These are phyloP conservation scores for Chlorospingus flavigularis DNA, from an alignment of 2,797 vertebrate species.

Conservation along the genomic window DNA sequence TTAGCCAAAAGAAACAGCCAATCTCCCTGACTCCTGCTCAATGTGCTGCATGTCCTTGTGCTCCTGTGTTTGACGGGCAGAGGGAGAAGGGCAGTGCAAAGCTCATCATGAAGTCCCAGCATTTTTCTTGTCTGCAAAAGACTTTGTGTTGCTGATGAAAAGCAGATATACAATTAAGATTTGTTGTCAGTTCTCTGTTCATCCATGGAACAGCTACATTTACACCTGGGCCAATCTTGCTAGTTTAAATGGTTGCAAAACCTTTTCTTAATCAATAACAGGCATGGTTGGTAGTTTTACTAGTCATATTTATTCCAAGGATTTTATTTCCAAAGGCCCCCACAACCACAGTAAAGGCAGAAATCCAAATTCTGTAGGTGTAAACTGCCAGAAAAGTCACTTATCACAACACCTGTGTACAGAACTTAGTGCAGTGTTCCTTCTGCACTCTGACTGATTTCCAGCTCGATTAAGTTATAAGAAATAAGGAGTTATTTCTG, in stretches of 20 bases:
- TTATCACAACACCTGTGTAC: background rate
- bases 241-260: background rate
- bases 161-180: rapidly evolving
- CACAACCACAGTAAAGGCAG: background rate
- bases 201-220: background rate
- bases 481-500: background rate
- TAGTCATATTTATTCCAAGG: background rate
- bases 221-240: background rate
- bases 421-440: background rate
- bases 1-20: background rate
- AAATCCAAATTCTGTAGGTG: background rate
- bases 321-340: background rate
- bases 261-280: background rate
- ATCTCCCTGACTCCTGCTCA: background rate
- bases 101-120: background rate
- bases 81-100: background rate
- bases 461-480: background rate
- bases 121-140: background rate
- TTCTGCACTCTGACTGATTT: background rate
- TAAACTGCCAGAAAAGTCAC: background rate
- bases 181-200: background rate
- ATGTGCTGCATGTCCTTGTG: background rate
- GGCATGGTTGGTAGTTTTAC: background rate
- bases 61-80: rapidly evolving
- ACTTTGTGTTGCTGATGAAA: background rate